phyloP scores from a whole-genome alignment of 2,113 vertebrate genomes.

The Spea bombifrons region DNA sequence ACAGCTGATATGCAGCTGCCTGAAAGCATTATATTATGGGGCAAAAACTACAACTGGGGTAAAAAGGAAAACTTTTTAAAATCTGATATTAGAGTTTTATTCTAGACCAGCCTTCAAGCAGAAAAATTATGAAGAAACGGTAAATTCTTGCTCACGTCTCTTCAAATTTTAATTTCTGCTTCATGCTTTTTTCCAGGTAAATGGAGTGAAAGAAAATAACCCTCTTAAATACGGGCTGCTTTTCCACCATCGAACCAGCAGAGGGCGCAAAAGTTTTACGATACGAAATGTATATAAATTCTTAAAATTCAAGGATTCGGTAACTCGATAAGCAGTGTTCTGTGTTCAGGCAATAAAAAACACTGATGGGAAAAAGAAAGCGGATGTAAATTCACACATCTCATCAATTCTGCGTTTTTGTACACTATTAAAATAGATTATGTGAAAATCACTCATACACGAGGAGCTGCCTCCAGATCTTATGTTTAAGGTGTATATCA shows the following conservation, averaged over 20 bases:
- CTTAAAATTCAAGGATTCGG: background rate
- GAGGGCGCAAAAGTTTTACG: constrained; percentile 1
- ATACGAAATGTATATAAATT: background rate
- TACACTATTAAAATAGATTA: constrained; percentile 17
- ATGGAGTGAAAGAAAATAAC: background rate
- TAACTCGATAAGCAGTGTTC: background rate
- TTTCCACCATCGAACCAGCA: background rate
- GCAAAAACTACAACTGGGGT: too few species aligned
- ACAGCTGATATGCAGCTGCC: too few species aligned
- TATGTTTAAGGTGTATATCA: background rate
- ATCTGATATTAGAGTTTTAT: constrained; percentile 8
- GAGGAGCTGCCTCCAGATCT: background rate
- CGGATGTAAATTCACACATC: background rate
- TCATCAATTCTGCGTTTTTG: constrained; percentile 3
- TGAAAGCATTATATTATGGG: too few species aligned
- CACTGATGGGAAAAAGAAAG: background rate
- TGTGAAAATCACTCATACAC: background rate
- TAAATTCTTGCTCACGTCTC: constrained; percentile 7
- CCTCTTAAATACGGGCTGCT: background rate
- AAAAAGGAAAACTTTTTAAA: too few species aligned
- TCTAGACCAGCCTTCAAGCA: constrained; percentile 32
- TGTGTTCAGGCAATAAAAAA: background rate
- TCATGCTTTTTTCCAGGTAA: constrained; percentile 18
- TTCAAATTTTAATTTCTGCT: constrained; percentile 27
- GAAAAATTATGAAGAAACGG: constrained; percentile 19